Base-by-base conservation (phyloP, 35 echinoderm and acorn worm species). In the Ophiothrix spiculata region DNA sequence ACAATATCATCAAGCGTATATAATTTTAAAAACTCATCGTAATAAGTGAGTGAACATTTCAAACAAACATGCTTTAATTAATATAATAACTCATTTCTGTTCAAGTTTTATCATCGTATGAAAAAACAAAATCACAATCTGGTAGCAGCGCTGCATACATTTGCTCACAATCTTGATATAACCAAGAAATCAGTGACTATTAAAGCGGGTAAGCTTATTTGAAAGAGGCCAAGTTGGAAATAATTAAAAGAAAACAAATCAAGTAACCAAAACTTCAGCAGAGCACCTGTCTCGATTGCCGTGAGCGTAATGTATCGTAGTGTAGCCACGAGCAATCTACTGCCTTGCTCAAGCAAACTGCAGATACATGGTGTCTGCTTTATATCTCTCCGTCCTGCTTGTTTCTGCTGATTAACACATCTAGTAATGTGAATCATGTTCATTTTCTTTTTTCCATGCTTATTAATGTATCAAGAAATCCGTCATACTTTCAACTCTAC, bases 211-310 rank as follows among this genome's bases (percentile, higher is more conserved):
- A 6, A 25, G 60, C 60, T 10, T n/a, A 25, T 69, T 69, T 69
- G 60, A 25, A 28, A 69, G 23, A 69, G 60, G 60, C 60, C 60
- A 69, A 69, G 60, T 69, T 69, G 60, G 60, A 69, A 49, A 69
- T 69, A 69, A 69, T 69, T 69, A 69, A 69, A 69, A 69, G 60
- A 69, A 69, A 69, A 69, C 60, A 69, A 69, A 69, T 69, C 60
- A 69, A 69, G 60, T 69, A 69, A 69, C 60, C 60, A 69, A 69
- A 69, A 69, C 60, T 69, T 69, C 17, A 69, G 16, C 60, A 28
- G 23, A 69, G 60, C 60, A 69, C 60, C 60, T 69, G 60, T 69
- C 60, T 25, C 29, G 17, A 15, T 69, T 4, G 60, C 60, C 29
- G 17, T 15, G 60, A 69, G 60, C 60, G 60, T 69, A 69, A 69